Base-by-base conservation (phyloP, 2,888 invertebrate genomes). In the Exephanes ischioxanthus region DNA sequence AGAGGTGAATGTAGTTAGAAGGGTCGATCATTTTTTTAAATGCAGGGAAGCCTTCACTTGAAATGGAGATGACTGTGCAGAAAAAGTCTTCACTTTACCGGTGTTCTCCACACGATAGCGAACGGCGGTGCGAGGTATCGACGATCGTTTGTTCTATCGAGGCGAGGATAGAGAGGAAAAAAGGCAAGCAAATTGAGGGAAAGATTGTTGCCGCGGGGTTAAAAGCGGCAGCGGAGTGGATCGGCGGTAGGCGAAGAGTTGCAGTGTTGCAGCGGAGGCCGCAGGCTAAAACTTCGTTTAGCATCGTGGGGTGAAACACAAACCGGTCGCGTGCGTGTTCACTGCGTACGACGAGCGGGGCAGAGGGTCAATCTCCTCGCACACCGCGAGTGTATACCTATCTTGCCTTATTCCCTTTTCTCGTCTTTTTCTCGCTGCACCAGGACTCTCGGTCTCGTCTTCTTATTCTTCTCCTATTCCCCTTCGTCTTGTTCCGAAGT, bases 281-380 rank as follows among this genome's bases (percentile, higher is more conserved):
- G 81, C 86, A 87, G 90, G 92, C 89, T 90, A 92, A 92, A 91
- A 90, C 90, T 92, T 91, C 91, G 91, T 91, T 92, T 92, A 92
- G 90, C 91, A 92, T 91, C 90, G 90, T 90, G 89, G 91, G 92
- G 91, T 92, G 91, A 92, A 92, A 91, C 80, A 67, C 90, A 92
- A 93, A 92, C 92, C 92, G 92, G 92, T 93, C 93, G 92, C 91
- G 90, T 91, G 91, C 92, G 91, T 92, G 89, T 91, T 90, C 85
- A 68, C 89, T 89, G 90, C 91, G 89, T 90, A 89, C 90, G 90
- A 89, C 89, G 90, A 88, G 89, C 90, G 89, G 89, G 90, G 89
- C 92, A 91, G 92, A 91, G 93, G 93, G 92, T 93, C 93, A 92
- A 92, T 93, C 92, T 92, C 93, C 93, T 93, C 91, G 90, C 86